A percentile compares a stretch with the other conserved stretches of the same genome.
Conservation (phyloP, 1,140 invertebrate genomes). For the Belonocnema kinseyi region DNA sequence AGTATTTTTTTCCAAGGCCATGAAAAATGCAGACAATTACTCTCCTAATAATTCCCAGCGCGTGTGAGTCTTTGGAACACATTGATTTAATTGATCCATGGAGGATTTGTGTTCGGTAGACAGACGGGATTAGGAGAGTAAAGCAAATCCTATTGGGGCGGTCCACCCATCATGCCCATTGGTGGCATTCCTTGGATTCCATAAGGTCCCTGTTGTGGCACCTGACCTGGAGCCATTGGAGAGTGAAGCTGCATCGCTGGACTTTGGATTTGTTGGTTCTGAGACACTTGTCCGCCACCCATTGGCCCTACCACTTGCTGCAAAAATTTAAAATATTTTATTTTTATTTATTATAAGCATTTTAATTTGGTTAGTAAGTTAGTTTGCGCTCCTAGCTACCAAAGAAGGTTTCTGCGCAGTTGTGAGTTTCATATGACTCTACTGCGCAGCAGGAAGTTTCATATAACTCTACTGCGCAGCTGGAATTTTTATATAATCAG, state of each 20-base stretch:
- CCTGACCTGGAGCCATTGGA: constrained; percentile 71
- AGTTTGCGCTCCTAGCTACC: no score
- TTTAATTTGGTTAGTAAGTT: no score
- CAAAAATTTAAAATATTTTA: constrained; percentile 35
- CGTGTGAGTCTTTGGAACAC: not conserved
- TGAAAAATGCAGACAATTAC: constrained; percentile 20
- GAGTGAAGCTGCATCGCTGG: constrained; percentile 76
- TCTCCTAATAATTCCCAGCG: constrained; percentile 17
- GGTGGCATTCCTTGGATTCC: constrained; percentile 70
- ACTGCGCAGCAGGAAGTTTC: no score
- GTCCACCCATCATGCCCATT: constrained; percentile 77
- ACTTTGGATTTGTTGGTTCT: constrained; percentile 77
- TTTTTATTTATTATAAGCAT: constrained; percentile 5
- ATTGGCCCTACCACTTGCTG: constrained; percentile 71
- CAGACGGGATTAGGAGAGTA: constrained; percentile 64
- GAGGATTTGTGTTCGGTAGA: constrained; percentile 56
- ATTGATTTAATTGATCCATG: constrained; percentile 62
- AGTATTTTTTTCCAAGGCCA: not conserved
- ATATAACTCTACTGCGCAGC: no score
- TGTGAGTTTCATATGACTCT: no score
- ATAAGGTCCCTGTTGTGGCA: constrained; percentile 71
- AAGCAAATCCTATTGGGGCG: constrained; percentile 71
- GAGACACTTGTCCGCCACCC: constrained; percentile 72
- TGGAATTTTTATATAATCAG: no score
- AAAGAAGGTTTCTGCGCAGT: no score